A percentile compares a stretch with the other conserved stretches of the same genome.
Evolutionary conservation across 2,797 vertebrate species (phyloP).

Genomic region (Champsocephalus gunnari): DNA sequence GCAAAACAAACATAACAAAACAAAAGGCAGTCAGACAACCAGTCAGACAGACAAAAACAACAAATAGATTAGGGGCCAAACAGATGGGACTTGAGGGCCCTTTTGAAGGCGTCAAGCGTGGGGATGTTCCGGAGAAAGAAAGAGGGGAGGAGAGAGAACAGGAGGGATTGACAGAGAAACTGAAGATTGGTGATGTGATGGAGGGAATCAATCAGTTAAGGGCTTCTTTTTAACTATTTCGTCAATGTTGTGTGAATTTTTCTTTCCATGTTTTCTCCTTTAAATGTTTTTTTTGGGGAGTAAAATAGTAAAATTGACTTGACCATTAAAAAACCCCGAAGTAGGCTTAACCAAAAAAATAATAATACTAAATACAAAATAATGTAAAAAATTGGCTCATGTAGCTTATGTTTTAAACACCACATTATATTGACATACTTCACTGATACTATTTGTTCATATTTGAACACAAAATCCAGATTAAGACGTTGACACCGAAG

Average conservation of each 20-base stretch:
- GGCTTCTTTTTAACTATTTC: too few species aligned
- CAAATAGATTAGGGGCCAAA: too few species aligned
- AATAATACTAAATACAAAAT: background rate
- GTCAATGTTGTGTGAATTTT: background rate
- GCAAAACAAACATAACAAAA: too few species aligned
- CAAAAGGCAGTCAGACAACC: too few species aligned
- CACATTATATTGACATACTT: background rate
- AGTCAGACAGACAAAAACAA: too few species aligned
- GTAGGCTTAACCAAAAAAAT: background rate
- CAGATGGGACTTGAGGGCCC: too few species aligned
- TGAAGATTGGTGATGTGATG: too few species aligned
- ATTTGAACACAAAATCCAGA: background rate
- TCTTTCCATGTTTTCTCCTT: too few species aligned
- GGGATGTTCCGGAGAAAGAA: background rate
- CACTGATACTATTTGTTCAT: background rate
- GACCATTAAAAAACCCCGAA: background rate
- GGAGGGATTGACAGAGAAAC: too few species aligned
- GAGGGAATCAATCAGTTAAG: background rate
- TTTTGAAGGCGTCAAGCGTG: too few species aligned
- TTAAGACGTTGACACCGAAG: background rate
- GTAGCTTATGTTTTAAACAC: background rate
- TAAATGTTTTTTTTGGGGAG: background rate
- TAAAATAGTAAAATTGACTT: background rate
- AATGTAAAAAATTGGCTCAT: background rate
- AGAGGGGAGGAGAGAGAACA: too few species aligned